Conservation (phyloP, 2,797 vertebrate species). For the Anguilla pacifica region DNA sequence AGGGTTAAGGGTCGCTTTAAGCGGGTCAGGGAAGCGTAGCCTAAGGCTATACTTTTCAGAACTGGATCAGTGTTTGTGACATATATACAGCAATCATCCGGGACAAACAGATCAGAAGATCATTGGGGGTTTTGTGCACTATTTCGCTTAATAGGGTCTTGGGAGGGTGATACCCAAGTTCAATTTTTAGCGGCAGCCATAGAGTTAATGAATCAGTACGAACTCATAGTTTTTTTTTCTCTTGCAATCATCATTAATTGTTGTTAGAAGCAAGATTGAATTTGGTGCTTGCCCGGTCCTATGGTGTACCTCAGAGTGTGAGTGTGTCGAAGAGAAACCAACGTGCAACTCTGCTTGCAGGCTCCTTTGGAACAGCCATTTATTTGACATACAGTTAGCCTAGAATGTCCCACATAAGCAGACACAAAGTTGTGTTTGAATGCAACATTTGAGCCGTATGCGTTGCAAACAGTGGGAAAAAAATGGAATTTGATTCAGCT, state of each 20-base stretch:
- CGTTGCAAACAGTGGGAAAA: no score
- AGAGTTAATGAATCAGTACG: no score
- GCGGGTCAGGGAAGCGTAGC: not conserved
- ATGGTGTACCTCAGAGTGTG: not conserved
- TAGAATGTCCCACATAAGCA: not conserved
- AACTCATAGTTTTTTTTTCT: not conserved
- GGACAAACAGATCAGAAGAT: not conserved
- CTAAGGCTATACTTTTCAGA: not conserved
- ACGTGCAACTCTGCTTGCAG: not conserved
- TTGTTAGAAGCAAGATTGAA: not conserved
- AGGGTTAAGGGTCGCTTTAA: not conserved
- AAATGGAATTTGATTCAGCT: not conserved
- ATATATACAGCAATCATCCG: not conserved
- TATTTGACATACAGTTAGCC: not conserved
- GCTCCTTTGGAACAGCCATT: not conserved
- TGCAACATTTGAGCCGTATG: no score
- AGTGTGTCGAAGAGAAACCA: not conserved
- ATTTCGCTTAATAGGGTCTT: not conserved
- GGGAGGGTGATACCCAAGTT: no score
- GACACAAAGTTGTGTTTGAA: not conserved
- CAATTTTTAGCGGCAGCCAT: no score
- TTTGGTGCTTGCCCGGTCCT: not conserved
- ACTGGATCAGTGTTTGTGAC: not conserved
- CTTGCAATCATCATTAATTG: not conserved
- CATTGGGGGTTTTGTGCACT: not conserved